phyloP scores from a whole-genome alignment of 2,797 vertebrate species.

The Furcifer pardalis region DNA sequence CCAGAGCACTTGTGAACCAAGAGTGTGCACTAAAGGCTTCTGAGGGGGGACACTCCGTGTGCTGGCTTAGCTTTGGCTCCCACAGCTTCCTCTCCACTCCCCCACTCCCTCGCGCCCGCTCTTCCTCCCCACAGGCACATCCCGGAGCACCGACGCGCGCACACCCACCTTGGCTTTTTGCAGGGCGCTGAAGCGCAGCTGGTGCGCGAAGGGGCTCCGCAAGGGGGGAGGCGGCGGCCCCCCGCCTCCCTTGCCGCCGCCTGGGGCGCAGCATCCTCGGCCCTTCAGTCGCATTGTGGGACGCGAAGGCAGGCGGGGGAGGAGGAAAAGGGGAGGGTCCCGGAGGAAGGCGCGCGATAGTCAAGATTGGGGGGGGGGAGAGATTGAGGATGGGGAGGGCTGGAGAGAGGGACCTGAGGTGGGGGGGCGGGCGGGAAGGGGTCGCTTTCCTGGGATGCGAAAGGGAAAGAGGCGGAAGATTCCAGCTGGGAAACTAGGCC shows the following conservation, averaged over 20 bases:
- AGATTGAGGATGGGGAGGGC: rapidly evolving
- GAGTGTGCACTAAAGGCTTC: too few relatives aligned
- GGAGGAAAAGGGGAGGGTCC: too few relatives aligned
- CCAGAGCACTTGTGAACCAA: too few relatives aligned
- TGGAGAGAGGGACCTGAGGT: neutral
- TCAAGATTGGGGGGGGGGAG: neutral
- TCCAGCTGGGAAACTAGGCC: conserved; percentile 1
- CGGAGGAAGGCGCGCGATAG: too few relatives aligned
- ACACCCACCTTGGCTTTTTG: conserved; percentile 90
- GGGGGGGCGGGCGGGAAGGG: neutral
- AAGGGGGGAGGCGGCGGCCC: conserved; percentile 86
- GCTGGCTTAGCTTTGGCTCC: too few relatives aligned
- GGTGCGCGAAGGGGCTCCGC: conserved; percentile 93
- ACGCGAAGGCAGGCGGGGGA: neutral
- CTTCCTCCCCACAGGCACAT: too few relatives aligned
- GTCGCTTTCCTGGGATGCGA: neutral
- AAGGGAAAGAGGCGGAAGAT: neutral
- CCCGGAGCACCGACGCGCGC: neutral
- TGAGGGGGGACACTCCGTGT: too few relatives aligned
- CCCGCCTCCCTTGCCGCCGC: neutral
- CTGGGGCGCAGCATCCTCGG: conserved; percentile 62
- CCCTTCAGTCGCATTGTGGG: conserved; percentile 83
- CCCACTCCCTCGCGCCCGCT: too few relatives aligned
- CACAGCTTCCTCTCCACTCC: neutral
- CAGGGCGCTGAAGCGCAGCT: conserved; percentile 85